Percentiles rank a stretch among this genome's conserved stretches.
phyloP scores from a whole-genome alignment of 2,888 invertebrate species.

The Philonicus albiceps region DNA sequence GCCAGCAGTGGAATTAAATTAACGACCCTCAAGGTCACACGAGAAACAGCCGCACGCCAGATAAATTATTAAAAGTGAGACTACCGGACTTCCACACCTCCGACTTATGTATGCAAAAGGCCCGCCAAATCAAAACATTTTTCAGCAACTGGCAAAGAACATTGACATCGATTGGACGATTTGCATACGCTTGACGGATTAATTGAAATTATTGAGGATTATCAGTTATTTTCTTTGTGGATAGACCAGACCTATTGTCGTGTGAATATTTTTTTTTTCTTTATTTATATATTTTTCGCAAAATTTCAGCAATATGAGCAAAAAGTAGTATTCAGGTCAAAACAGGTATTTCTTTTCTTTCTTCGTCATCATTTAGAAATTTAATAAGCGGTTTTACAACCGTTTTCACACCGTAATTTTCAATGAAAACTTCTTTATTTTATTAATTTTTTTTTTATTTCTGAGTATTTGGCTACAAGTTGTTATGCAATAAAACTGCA shows the following conservation, averaged over 20 bases:
- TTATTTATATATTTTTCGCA: neutral
- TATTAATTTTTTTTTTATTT: neutral
- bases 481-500: neutral
- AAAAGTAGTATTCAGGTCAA: neutral
- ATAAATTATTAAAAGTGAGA: neutral
- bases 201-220: constrained; percentile 8
- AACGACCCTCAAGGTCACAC: neutral
- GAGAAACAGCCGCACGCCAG: neutral
- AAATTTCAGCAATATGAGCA: neutral
- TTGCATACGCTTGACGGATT: constrained; percentile 14
- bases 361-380: neutral
- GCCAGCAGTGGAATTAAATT: neutral
- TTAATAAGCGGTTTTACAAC: neutral
- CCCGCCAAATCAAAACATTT: neutral
- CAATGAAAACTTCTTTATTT: neutral
- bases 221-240: constrained; percentile 1
- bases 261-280: neutral
- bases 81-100: constrained; percentile 13
- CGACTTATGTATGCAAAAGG: neutral
- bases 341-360: neutral
- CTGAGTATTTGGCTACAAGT: neutral
- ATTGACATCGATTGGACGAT: constrained; percentile 23
- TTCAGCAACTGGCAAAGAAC: neutral
- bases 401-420: neutral
- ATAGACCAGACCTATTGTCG: neutral